These are phyloP conservation scores for Tachuris rubrigastra DNA, from an alignment of 2,113 vertebrate genomes.

Conservation along the genomic window DNA sequence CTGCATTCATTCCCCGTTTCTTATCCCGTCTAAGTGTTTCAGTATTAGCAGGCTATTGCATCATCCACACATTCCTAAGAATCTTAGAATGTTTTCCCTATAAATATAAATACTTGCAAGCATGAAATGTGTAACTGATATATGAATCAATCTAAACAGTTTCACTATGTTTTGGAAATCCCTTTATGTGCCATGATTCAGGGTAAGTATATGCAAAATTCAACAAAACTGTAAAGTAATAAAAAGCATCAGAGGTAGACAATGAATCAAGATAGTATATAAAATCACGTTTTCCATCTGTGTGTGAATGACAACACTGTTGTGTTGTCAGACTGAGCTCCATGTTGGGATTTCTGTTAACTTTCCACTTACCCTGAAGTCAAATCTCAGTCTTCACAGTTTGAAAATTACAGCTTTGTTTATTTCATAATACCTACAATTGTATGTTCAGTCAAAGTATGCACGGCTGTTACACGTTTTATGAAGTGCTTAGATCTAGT, in stretches of 20 bases:
- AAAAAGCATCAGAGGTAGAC: neutral
- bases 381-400: neutral
- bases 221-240: neutral
- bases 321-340: neutral
- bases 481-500: neutral
- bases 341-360: neutral
- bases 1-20: neutral
- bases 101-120: neutral
- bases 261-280: neutral
- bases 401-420: neutral
- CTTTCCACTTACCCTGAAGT: neutral
- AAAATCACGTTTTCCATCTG: neutral
- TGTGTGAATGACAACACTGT: neutral
- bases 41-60: neutral
- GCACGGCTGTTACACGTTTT: fast-evolving
- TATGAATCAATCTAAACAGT: neutral
- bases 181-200: neutral
- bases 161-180: neutral
- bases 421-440: neutral
- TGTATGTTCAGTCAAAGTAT: neutral
- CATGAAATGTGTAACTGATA: neutral
- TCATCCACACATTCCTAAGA: neutral
- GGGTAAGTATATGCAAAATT: neutral
- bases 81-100: neutral
- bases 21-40: neutral